Conservation (phyloP, 2,888 invertebrate species). For the Drosophila austrosaltans region DNA sequence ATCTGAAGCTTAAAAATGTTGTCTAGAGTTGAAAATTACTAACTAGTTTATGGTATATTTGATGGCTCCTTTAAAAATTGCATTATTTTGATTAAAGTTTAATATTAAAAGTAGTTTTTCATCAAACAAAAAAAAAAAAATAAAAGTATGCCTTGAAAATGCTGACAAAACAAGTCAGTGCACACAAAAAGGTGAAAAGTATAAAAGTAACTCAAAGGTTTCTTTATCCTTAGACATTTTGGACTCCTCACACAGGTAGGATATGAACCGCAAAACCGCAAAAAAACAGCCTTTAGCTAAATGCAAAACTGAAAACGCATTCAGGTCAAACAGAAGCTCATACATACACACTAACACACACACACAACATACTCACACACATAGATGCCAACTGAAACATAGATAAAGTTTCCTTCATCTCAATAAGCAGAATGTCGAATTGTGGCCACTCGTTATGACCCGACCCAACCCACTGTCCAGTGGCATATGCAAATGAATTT, state of each 20-base stretch:
- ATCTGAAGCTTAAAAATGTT: not conserved
- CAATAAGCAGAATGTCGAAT: slow-evolving; percentile 42
- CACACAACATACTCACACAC: not conserved
- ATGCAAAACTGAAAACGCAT: slow-evolving; percentile 46
- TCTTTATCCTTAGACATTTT: not conserved
- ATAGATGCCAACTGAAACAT: not conserved
- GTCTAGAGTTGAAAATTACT: not conserved
- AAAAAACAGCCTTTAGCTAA: slow-evolving; percentile 29
- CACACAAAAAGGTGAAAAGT: not conserved
- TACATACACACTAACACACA: slow-evolving; percentile 25
- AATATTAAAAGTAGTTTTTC: not conserved
- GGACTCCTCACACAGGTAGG: not conserved
- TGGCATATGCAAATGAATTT: slow-evolving; percentile 55
- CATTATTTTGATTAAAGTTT: not conserved
- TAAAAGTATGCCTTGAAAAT: not conserved
- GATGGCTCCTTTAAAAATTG: not conserved
- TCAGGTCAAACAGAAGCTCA: slow-evolving; percentile 39
- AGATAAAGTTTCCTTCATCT: slow-evolving; percentile 8
- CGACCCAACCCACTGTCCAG: slow-evolving; percentile 10
- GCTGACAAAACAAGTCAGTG: slow-evolving; percentile 11
- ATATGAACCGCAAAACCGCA: slow-evolving; percentile 42
- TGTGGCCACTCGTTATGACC: slow-evolving; percentile 47
- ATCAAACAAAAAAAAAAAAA: not conserved
- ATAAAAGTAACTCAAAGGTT: not conserved
- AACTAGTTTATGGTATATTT: not conserved